phyloP scores from a whole-genome alignment of 2,113 vertebrate genomes.

The Periophthalmodon schlosseri region DNA sequence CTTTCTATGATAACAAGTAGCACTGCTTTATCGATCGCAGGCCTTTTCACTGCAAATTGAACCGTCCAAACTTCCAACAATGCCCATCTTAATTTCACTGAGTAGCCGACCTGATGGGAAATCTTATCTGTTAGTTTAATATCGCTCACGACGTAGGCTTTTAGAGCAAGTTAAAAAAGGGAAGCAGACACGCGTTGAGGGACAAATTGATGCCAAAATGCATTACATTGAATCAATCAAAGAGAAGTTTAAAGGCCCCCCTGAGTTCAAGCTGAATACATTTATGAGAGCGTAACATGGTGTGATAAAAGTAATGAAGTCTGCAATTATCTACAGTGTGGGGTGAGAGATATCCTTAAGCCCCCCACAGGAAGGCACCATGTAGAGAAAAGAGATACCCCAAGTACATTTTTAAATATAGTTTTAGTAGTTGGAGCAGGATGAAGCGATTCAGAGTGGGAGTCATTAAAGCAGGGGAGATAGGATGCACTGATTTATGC shows the following conservation, averaged over 20 bases:
- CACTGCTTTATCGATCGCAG: conserved; percentile 57
- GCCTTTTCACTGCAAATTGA: conserved; percentile 61
- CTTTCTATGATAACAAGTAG: conserved; percentile 65
- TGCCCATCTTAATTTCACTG: conserved; percentile 23
- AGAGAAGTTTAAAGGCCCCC: conserved; percentile 34
- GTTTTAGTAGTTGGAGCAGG: conserved; percentile 50
- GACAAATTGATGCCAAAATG: conserved; percentile 33
- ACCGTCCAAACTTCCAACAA: conserved; percentile 42
- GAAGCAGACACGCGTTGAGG: conserved; percentile 15
- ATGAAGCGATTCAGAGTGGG: conserved; percentile 47
- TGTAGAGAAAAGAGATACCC: conserved; percentile 11
- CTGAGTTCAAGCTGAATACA: conserved; percentile 34
- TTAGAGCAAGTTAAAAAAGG: conserved; percentile 11
- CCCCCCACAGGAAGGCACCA: conserved; percentile 28
- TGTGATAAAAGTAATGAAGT: conserved; percentile 54
- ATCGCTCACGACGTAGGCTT: conserved; percentile 11
- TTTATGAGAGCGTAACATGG: conserved; percentile 41
- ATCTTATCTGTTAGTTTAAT: conserved; percentile 42
- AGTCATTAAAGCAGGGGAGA: conserved; percentile 53
- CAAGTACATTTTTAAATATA: conserved; percentile 61
- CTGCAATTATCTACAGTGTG: conserved; percentile 35
- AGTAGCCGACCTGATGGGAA: conserved; percentile 22
- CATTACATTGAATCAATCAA: conserved; percentile 35
- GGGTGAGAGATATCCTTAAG: conserved; percentile 23
- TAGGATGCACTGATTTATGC: conserved; percentile 61